A percentile compares a stretch with the other conserved stretches of the same genome.
Conservation (phyloP, 2,888 invertebrate genomes). For the Zeuzera pyrina region DNA sequence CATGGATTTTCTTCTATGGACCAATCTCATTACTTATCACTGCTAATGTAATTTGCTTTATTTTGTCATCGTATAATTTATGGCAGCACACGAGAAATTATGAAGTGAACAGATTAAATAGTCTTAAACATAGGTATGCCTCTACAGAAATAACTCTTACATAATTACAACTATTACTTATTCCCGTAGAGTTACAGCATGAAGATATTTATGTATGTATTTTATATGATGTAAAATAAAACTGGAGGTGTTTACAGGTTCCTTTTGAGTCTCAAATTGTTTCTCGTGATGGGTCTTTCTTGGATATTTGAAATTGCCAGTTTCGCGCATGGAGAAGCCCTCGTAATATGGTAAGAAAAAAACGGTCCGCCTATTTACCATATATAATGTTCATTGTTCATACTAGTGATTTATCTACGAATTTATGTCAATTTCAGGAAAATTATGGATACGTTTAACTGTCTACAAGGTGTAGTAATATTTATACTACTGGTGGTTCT, state of each 20-base stretch:
- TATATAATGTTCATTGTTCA: no score
- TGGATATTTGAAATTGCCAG: conserved; percentile 80
- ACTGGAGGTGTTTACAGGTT: conserved; percentile 49
- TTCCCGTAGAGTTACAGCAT: neutral
- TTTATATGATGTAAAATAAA: neutral
- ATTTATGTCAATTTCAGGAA: conserved; percentile 61
- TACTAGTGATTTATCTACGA: neutral
- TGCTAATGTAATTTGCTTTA: conserved; percentile 72
- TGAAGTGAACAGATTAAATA: conserved; percentile 63
- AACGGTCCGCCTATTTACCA: no score
- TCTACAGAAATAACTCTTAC: conserved; percentile 2
- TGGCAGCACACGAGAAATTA: conserved; percentile 70
- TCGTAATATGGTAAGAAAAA: conserved; percentile 55
- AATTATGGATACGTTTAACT: conserved; percentile 76
- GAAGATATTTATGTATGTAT: neutral
- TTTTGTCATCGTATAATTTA: conserved; percentile 70
- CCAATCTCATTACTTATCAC: conserved; percentile 74
- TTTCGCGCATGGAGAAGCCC: conserved; percentile 55
- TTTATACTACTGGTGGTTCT: conserved; percentile 75
- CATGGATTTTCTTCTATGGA: conserved; percentile 79
- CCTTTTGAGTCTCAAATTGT: conserved; percentile 75
- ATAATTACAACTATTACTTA: neutral
- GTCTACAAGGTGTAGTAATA: conserved; percentile 76
- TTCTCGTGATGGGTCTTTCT: conserved; percentile 79
- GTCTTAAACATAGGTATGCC: conserved; percentile 74